Percentiles rank a stretch among this genome's conserved stretches.
Evolutionary conservation across 1,140 invertebrate species (phyloP).

Genomic region (Cataglyphis hispanica): DNA sequence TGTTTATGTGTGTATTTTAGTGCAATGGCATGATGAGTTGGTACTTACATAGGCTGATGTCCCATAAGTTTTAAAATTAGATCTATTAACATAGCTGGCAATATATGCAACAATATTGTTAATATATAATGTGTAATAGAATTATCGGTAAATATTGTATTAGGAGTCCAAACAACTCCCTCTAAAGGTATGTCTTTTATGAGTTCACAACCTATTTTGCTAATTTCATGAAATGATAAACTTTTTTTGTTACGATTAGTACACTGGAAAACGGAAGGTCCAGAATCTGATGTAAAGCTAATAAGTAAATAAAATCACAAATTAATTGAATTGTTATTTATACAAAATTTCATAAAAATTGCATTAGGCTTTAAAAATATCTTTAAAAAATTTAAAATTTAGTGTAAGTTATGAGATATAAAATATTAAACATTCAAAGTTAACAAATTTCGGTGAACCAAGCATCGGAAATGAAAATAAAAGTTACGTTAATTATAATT

Average conservation of each 20-base stretch:
- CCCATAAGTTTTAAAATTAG: constrained; percentile 88
- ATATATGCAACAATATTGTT: constrained; percentile 89
- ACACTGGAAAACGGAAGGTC: constrained; percentile 91
- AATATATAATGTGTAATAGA: constrained; percentile 87
- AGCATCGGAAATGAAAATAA: no score
- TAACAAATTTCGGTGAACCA: no score
- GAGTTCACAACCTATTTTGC: constrained; percentile 86
- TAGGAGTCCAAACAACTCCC: constrained; percentile 90
- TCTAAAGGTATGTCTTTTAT: constrained; percentile 89
- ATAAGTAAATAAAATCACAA: not conserved
- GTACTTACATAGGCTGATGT: constrained; percentile 91
- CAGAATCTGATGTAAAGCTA: constrained; percentile 87
- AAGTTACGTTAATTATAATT: no score
- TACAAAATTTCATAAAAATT: not conserved
- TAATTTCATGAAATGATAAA: constrained; percentile 80
- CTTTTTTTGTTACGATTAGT: constrained; percentile 9
- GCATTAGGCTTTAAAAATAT: not conserved
- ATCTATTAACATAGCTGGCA: constrained; percentile 92
- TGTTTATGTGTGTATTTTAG: not conserved
- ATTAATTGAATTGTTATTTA: not conserved
- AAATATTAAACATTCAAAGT: no score
- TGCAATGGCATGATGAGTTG: not conserved
- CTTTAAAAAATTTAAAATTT: not conserved
- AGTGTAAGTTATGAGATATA: not conserved
- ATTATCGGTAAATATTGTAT: constrained; percentile 86